Base-by-base conservation (phyloP, 1,140 invertebrate genomes). In the Plectrocnemia conspersa region DNA sequence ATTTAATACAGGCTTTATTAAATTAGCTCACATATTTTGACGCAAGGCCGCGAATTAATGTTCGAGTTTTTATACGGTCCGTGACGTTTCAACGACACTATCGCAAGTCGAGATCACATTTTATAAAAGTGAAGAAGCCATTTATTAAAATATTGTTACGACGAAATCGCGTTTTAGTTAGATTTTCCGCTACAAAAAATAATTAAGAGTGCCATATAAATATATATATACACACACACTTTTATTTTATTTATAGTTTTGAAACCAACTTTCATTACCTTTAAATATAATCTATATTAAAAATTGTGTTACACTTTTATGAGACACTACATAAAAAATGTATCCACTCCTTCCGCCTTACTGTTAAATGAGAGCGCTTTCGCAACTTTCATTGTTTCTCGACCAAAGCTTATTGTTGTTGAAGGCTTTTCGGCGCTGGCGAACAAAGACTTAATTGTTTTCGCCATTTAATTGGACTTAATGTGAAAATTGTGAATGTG, bases 391-490 rank as follows among this genome's bases (percentile, higher is more conserved):
- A 56, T 60, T 60, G 58, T 60, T 48, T 48, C 27, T 27, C 11
- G 42, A 18, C 38, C 32, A 16, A 18, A 33, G 29, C 27, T 36
- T 57, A 50, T 58, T 58, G 40, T 54, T 59, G 46, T 52, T 54
- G 42, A 49, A 48, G 25, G 16, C 35, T 38, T 38, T 40, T 45
- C 29, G 25, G 25, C 42, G 13, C 42, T 45, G 42, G 25, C 29
- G 21, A 56, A 60, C 58, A 60, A 60, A 60, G 58, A 48, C 53
- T 60, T 60, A 60, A 60, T 55, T 60, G 58, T 60, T 60, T 60
- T 60, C 49, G 45, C 52, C 32, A 29, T 60, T 60, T 60, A 60
- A 60, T 60, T 60, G 53, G 53, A 60, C 49, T 53, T 60, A 60
- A 60, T 60, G 58, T 53, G 58, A 60, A 60, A 56, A 60, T 60